Conservation (phyloP, 2,797 vertebrate genomes). For the Lateolabrax maculatus region DNA sequence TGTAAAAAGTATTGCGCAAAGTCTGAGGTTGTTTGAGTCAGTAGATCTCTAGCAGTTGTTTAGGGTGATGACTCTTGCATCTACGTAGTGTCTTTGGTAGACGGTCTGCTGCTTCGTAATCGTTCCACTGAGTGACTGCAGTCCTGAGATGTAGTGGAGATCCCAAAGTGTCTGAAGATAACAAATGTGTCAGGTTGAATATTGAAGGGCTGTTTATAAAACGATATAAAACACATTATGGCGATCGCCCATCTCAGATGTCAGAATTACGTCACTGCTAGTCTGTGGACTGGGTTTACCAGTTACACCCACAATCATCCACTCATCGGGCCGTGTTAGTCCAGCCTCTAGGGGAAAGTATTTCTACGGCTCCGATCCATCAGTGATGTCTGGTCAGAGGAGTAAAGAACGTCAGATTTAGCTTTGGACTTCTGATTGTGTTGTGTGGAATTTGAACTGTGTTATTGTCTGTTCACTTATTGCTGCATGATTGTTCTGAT, state of each 20-base stretch:
- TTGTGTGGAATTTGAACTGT: neutral
- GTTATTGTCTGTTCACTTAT: too few relatives aligned
- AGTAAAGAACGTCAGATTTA: neutral
- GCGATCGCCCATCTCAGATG: neutral
- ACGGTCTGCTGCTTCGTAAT: neutral
- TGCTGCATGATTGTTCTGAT: neutral
- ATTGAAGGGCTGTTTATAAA: neutral
- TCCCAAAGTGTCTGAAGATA: neutral
- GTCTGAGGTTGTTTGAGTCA: neutral
- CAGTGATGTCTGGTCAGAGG: neutral
- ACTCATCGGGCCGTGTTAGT: neutral
- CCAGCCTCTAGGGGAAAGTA: neutral
- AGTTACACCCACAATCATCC: neutral
- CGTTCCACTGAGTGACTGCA: neutral
- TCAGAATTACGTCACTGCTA: neutral
- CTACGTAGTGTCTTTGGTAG: neutral
- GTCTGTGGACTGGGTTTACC: neutral
- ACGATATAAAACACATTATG: neutral
- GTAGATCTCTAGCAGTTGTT: too few relatives aligned
- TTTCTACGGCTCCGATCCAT: neutral
- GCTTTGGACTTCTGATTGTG: neutral
- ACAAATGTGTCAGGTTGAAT: too few relatives aligned
- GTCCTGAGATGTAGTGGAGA: too few relatives aligned
- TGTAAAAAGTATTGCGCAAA: neutral
- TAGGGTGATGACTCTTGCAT: neutral